Base-by-base conservation (phyloP, 1,140 invertebrate species). In the Orius laevigatus region DNA sequence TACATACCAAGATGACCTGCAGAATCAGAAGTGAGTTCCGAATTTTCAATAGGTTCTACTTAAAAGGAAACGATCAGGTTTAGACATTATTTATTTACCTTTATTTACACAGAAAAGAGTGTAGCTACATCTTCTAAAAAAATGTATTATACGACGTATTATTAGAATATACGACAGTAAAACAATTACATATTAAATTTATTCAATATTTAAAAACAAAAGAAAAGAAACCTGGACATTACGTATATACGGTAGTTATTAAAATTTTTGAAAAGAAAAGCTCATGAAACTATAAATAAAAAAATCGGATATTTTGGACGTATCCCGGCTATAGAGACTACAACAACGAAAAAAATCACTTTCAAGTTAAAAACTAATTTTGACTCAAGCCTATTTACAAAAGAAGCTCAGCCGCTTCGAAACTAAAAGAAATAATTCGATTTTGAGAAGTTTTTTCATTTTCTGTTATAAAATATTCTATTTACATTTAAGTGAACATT, bases 401-500 rank as follows among this genome's bases (percentile, higher is more conserved):
- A 45, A 31, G 18, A 45, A 31, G 43, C 25, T 19, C 25, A 45
- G 43, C 9, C 20, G n/a, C 43, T 18, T 42, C 43, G 19, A 43
- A 45, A 45, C 43, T 45, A 45, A 42, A 42, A 42, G 43, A 45
- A 43, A 39, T 38, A 51, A 51, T 51, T 51, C 49, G 49, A 46
- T 46, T 33, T 51, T 51, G 49, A 51, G 49, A 45, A 51, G 49
- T 44, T 51, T 47, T n/a, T n/a, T 46, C 43, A 15, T 25, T 25
- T 25, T 25, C 25, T 25, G 25, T 25, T 51, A 51, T 46, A 51
- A 51, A 51, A 51, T 51, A 46, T 43, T 45, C 32, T 50, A 51
- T 51, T 38, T 51, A 51, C 49, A 51, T 15, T 51, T 44, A 46
- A 38, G 44, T 51, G 35, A 51, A 46, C 44, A 51, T 51, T 45